Percentiles rank a stretch among this genome's conserved stretches.
Conservation (phyloP, 1,140 invertebrate genomes). For the Plodia interpunctella region DNA sequence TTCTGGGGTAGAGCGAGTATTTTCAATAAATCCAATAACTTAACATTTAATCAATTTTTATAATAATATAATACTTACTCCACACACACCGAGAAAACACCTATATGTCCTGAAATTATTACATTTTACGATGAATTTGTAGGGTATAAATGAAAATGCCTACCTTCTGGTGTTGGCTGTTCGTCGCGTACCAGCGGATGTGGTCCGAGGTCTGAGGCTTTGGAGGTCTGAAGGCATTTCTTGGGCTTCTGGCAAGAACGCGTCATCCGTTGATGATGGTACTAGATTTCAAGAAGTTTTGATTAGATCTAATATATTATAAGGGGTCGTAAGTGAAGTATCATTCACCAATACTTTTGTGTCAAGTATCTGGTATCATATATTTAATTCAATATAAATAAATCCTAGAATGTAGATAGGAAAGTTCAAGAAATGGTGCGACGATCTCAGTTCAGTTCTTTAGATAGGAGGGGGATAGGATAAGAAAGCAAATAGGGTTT, state of each 20-base stretch:
- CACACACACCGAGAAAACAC: background rate
- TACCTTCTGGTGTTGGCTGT: constrained; percentile 67
- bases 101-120: background rate
- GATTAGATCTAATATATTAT: background rate
- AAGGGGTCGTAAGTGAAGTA: no score
- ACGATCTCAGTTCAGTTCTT: no score
- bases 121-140: background rate
- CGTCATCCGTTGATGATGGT: constrained; percentile 75
- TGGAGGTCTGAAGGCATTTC: constrained; percentile 48
- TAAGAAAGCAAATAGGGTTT: no score
- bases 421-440: no score
- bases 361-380: no score
- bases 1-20: background rate
- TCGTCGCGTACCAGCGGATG: constrained; percentile 54
- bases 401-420: no score
- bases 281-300: constrained; percentile 25
- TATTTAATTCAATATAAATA: no score
- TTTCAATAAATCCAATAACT: background rate
- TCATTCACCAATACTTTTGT: no score
- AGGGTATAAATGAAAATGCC: constrained; percentile 12
- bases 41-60: no score
- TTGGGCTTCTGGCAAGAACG: constrained; percentile 60
- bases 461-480: no score
- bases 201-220: constrained; percentile 56
- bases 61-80: background rate